Evolutionary conservation across 2,888 invertebrate genomes (phyloP).

Genomic region (Drosophila atripex): DNA sequence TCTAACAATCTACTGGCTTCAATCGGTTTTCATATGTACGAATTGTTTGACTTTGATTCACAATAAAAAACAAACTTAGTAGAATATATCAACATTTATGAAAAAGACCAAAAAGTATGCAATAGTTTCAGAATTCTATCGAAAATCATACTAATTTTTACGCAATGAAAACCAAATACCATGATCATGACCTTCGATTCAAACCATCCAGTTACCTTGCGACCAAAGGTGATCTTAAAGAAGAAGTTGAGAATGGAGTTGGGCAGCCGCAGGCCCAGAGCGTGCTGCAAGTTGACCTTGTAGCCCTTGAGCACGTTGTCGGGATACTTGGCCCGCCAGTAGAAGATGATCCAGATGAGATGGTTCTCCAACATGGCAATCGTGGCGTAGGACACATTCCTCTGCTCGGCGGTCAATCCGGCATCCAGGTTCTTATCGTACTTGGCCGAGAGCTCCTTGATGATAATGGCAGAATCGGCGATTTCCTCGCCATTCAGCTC

Average conservation of each 20-base stretch:
- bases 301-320: conserved; percentile 94
- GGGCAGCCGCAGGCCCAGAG: conserved; percentile 93
- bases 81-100: conserved; percentile 11
- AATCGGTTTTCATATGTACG: conserved; percentile 21
- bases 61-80: conserved; percentile 7
- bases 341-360: conserved; percentile 94
- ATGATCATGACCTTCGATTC: conserved; percentile 11
- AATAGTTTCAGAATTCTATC: conserved; percentile 16
- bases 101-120: conserved; percentile 31
- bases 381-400: conserved; percentile 94
- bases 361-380: conserved; percentile 98
- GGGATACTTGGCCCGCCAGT: conserved; percentile 97
- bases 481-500: conserved; percentile 97
- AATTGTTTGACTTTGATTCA: neutral
- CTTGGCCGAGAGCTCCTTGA: conserved; percentile 93
- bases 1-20: neutral
- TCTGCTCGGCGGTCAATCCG: conserved; percentile 92
- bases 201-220: conserved; percentile 87
- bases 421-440: conserved; percentile 93
- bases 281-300: conserved; percentile 95
- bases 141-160: conserved; percentile 20
- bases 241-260: conserved; percentile 94
- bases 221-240: conserved; percentile 93
- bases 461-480: conserved; percentile 95
- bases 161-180: conserved; percentile 67